Evolutionary conservation across 2,113 vertebrate genomes (phyloP).

Genomic region (Hydropotes inermis): DNA sequence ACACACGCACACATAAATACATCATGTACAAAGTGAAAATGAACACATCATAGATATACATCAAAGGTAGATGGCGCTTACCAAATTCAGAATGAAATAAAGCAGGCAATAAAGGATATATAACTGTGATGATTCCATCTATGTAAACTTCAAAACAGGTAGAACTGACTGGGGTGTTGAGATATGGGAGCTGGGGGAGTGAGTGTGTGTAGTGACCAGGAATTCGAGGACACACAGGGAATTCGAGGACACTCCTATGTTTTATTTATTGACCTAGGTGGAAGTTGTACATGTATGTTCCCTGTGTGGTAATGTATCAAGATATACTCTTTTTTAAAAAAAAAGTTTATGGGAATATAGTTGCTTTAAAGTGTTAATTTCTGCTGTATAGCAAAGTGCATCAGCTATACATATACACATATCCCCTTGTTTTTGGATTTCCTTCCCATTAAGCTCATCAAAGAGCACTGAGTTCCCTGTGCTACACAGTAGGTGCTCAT

Average conservation of each 20-base stretch:
- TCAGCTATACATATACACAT: neutral
- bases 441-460: neutral
- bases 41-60: fast-evolving
- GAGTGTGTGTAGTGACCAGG: too few relatives aligned
- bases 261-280: too few relatives aligned
- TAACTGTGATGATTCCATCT: fast-evolving
- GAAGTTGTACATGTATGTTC: neutral
- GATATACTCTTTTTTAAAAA: fast-evolving
- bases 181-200: neutral
- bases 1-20: fast-evolving
- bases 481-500: neutral
- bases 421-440: neutral
- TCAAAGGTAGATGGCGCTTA: fast-evolving
- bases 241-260: too few relatives aligned
- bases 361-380: neutral
- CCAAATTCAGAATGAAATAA: neutral
- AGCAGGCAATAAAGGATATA: neutral
- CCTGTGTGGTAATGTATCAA: neutral
- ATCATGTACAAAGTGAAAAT: too few relatives aligned
- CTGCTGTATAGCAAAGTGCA: neutral
- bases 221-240: too few relatives aligned
- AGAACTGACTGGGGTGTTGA: fast-evolving
- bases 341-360: neutral
- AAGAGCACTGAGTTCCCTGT: neutral
- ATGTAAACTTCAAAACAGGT: neutral